phyloP scores from a whole-genome alignment of 37 sponge, comb jelly and placozoan species.

The Eunapius fragilis region DNA sequence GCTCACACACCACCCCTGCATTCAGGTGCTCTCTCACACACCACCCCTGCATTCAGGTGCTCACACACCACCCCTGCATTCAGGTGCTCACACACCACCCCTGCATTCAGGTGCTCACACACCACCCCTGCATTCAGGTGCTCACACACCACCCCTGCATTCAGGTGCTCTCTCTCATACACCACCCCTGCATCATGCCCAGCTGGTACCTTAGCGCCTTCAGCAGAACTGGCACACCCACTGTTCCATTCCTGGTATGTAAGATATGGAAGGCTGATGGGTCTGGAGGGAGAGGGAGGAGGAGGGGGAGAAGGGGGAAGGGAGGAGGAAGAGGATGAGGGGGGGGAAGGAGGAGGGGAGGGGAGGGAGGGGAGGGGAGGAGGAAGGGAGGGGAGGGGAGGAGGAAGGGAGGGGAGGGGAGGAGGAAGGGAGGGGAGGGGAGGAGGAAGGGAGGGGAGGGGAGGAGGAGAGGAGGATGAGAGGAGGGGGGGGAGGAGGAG shows the following conservation, averaged over 20 bases:
- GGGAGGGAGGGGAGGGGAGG: background rate
- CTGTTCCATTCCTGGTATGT: slow-evolving; percentile 22
- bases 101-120: too few relatives aligned
- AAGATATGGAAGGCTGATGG: slow-evolving; percentile 35
- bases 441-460: too few relatives aligned
- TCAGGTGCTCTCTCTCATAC: background rate
- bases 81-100: too few relatives aligned
- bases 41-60: too few relatives aligned
- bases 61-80: too few relatives aligned
- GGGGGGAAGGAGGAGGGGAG: background rate
- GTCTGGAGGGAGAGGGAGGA: background rate
- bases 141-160: too few relatives aligned
- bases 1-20: too few relatives aligned
- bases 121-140: too few relatives aligned
- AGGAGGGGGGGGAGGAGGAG: too few relatives aligned
- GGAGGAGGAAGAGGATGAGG: background rate
- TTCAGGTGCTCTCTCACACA: too few relatives aligned
- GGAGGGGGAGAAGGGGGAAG: background rate
- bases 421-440: too few relatives aligned
- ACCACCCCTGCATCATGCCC: background rate
- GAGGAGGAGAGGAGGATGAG: too few relatives aligned
- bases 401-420: background rate
- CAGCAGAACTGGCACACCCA: slow-evolving; percentile 50
- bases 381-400: background rate
- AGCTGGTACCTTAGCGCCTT: slow-evolving; percentile 35